A percentile compares a stretch with the other conserved stretches of the same genome.
Conservation (phyloP, 2,888 invertebrate species). For the Drosophila mettleri region DNA sequence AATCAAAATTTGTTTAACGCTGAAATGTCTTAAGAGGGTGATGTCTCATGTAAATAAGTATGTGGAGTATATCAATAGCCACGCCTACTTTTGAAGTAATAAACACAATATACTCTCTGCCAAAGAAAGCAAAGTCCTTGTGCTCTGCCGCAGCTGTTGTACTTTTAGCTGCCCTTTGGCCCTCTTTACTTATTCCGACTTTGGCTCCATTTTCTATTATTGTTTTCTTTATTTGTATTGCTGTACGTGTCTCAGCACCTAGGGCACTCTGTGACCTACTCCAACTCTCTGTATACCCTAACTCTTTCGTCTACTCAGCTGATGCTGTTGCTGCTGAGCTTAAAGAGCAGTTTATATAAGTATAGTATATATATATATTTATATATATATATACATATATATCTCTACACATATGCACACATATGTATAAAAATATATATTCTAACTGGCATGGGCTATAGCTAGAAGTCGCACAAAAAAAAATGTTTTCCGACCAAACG, state of each 20-base stretch:
- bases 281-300: background rate
- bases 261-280: slow-evolving; percentile 60
- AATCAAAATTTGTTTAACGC: too few species aligned
- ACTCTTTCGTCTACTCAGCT: background rate
- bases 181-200: slow-evolving; percentile 42
- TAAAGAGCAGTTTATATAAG: slow-evolving; percentile 38
- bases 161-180: slow-evolving; percentile 42
- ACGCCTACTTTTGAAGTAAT: background rate
- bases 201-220: slow-evolving; percentile 76
- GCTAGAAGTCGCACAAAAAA: background rate
- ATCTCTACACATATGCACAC: slow-evolving; percentile 11
- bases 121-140: slow-evolving; percentile 15
- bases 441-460: background rate
- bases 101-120: background rate
- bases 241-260: slow-evolving; percentile 77
- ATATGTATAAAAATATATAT: slow-evolving; percentile 8
- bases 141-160: slow-evolving; percentile 57
- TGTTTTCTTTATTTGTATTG: slow-evolving; percentile 79
- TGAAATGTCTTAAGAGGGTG: too few species aligned
- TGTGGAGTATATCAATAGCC: too few species aligned
- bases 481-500: slow-evolving; percentile 43
- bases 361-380: slow-evolving; percentile 12
- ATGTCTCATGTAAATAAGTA: too few species aligned
- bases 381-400: slow-evolving; percentile 11
- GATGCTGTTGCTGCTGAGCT: slow-evolving; percentile 60